Conservation (phyloP, 2,888 invertebrate species). For the Priapulus caudatus region DNA sequence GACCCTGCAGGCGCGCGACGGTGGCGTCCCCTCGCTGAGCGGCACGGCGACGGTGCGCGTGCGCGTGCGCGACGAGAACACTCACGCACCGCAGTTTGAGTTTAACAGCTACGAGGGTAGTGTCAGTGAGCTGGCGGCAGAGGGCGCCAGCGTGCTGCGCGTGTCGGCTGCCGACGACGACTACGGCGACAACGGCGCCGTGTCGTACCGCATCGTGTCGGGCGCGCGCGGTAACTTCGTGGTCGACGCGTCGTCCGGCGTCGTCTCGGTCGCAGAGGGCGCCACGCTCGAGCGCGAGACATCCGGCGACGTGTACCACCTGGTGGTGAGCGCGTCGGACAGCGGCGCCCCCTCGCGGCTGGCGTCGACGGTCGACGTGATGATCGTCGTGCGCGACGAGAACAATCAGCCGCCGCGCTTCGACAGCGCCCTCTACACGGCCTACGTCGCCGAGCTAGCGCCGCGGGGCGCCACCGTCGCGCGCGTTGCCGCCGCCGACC, state of each 20-base stretch:
- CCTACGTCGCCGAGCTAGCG: slow-evolving; percentile 29
- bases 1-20: slow-evolving; percentile 65
- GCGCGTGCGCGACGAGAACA: slow-evolving; percentile 60
- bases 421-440: slow-evolving; percentile 27
- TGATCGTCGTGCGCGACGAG: slow-evolving; percentile 30
- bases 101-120: slow-evolving; percentile 56
- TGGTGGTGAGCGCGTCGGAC: slow-evolving; percentile 55
- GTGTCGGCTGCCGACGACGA: slow-evolving; percentile 61
- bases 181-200: slow-evolving; percentile 56
- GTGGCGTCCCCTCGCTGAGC: slow-evolving; percentile 48
- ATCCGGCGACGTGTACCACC: slow-evolving; percentile 12
- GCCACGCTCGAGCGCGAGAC: slow-evolving; percentile 51
- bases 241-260: slow-evolving; percentile 47
- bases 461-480: slow-evolving; percentile 46
- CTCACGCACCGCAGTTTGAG: slow-evolving; percentile 61
- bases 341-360: slow-evolving; percentile 59
- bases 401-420: slow-evolving; percentile 39
- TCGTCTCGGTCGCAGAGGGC: slow-evolving; percentile 42
- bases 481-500: slow-evolving; percentile 45
- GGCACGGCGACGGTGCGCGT: slow-evolving; percentile 57
- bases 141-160: slow-evolving; percentile 55
- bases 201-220: slow-evolving; percentile 51
- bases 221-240: slow-evolving; percentile 65
- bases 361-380: slow-evolving; percentile 61
- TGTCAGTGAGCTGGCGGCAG: slow-evolving; percentile 59